Evolutionary conservation across 2,113 vertebrate species (phyloP).

Genomic region (Leucopsar rothschildi): DNA sequence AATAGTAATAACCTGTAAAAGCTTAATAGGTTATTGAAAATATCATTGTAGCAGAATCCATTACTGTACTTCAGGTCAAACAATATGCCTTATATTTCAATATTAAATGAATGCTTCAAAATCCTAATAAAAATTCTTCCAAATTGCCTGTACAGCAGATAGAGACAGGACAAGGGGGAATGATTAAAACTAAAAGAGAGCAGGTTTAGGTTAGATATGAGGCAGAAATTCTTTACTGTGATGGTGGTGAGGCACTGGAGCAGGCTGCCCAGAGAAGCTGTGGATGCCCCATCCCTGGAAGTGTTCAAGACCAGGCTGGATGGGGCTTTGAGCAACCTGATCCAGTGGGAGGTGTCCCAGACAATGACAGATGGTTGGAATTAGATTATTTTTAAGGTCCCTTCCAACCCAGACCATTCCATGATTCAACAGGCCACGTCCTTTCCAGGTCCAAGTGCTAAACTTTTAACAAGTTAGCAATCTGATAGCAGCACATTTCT

Average conservation of each 20-base stretch:
- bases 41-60: neutral
- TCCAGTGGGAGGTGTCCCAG: neutral
- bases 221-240: neutral
- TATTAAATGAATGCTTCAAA: neutral
- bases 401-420: neutral
- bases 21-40: neutral
- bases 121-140: neutral
- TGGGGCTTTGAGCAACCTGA: neutral
- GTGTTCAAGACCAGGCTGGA: neutral
- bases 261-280: neutral
- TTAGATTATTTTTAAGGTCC: neutral
- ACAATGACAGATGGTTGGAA: neutral
- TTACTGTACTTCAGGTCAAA: neutral
- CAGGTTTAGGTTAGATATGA: neutral
- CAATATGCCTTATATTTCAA: neutral
- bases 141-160: neutral
- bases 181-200: neutral
- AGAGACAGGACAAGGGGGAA: neutral
- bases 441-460: neutral
- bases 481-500: neutral
- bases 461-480: neutral
- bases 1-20: neutral
- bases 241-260: neutral
- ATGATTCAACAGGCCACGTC: neutral
- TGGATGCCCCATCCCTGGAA: neutral